Base-by-base conservation (phyloP, 1,140 invertebrate species). In the Drosophila carrolli region DNA sequence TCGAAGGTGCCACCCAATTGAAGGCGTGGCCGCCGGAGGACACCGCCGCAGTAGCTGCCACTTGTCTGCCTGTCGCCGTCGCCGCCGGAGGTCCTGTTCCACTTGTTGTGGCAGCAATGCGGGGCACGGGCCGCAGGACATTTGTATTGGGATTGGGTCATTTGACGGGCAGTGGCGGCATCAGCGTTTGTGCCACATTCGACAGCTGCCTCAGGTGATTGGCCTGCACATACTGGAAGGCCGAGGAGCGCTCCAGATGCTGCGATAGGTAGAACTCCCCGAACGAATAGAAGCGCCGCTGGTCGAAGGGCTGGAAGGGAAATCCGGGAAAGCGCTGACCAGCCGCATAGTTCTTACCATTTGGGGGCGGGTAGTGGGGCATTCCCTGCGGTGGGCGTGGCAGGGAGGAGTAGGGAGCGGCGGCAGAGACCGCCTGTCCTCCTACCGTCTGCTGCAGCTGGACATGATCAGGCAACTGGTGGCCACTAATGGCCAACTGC, bases 211-310 rank as follows among this genome's bases (percentile, higher is more conserved):
- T 46, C 65, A 91, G 51, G 63, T 92, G 88, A 66, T 85, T 91
- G 38, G 91, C 78, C 43, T 92, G 80, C 8, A 92, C 91, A 14
- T 92, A 92, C 50, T 92, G 91, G 71, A 92, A 92, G 19, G 92
- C 91, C 38, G 92, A 92, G 38, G 88, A 77, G 19, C 85, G 84
- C 46, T 92, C 91, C 58, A 90, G 55, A 3, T 92, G 91, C 59
- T 92, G 91, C 0, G 85, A 90, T 0, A 92, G 68, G 63, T 92
- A 92, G 27, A 92, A 65, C 14, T 92, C 91, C 0, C 88, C 74
- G 23, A 92, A 59, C 5, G 90, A 81, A 43, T 92, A 89, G 58
- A 92, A 86, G 9, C 86, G 81, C 7, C 91, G 72, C 58, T 92
- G 90, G 51, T 92, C 91, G 50, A 92, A 90, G 10, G 75, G 48